These are phyloP conservation scores for Brienomyrus brachyistius DNA, from an alignment of 2,113 vertebrate genomes.

Conservation along the genomic window DNA sequence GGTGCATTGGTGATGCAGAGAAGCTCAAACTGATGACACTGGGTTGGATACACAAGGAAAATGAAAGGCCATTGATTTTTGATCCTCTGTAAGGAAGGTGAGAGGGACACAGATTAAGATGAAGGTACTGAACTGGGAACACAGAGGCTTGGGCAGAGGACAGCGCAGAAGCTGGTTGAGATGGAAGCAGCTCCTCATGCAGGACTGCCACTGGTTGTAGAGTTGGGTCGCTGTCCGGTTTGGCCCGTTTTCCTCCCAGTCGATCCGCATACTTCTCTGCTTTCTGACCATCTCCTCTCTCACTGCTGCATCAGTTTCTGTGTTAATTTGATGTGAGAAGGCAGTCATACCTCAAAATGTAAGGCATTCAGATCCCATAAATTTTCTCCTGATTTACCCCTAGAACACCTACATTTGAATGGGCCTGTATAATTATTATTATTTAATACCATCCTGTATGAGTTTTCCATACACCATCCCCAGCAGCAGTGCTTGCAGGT, in stretches of 20 bases:
- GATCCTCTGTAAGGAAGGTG: neutral
- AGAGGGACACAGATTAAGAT: neutral
- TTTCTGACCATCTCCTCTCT: neutral
- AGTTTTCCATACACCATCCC: slow-evolving; percentile 57
- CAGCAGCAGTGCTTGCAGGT: slow-evolving; percentile 44
- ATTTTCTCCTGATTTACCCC: neutral
- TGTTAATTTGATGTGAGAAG: neutral
- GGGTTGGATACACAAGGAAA: neutral
- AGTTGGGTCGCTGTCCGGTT: slow-evolving; percentile 68
- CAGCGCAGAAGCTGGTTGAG: slow-evolving; percentile 78
- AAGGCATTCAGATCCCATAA: neutral
- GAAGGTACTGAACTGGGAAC: slow-evolving; percentile 64
- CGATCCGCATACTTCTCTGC: slow-evolving; percentile 37
- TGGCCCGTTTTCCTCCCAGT: slow-evolving; percentile 40
- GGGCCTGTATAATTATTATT: neutral
- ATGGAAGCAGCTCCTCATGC: slow-evolving; percentile 72
- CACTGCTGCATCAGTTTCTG: neutral
- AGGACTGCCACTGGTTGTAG: slow-evolving; percentile 91
- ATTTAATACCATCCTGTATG: neutral
- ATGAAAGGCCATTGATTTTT: neutral
- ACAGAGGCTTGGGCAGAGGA: slow-evolving; percentile 69
- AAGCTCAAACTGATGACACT: neutral
- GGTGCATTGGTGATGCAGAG: neutral
- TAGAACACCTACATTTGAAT: neutral
- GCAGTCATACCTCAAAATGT: neutral